Percentiles rank a stretch among this genome's conserved stretches.
Conservation (phyloP, 2,797 vertebrate species). For the Naso thynnoides region DNA sequence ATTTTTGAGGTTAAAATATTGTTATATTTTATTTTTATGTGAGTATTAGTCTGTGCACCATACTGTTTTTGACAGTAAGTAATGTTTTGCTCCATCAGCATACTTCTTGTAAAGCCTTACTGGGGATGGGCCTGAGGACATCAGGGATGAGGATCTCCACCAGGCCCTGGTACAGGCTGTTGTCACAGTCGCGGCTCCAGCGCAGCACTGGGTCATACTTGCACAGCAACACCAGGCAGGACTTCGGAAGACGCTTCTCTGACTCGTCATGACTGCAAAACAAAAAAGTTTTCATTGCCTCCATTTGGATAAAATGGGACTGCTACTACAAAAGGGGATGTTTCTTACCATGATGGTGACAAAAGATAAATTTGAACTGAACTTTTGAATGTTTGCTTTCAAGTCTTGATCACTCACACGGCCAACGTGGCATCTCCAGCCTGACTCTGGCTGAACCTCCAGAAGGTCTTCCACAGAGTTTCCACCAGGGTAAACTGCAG, state of each 20-base stretch:
- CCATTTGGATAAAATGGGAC: background rate
- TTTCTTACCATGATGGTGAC: background rate
- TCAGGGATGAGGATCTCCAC: conserved; percentile 96
- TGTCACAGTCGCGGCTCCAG: conserved; percentile 95
- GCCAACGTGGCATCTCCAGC: conserved; percentile 86
- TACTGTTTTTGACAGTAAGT: background rate
- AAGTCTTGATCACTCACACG: conserved; percentile 84
- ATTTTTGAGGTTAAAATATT: background rate
- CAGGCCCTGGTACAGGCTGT: conserved; percentile 94
- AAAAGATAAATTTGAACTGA: no score
- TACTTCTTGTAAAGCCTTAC: conserved; percentile 77
- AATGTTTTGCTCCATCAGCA: background rate
- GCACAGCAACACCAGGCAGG: conserved; percentile 91
- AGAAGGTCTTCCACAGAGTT: conserved; percentile 96
- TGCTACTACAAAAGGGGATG: background rate
- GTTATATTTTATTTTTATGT: background rate
- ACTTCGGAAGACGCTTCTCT: conserved; percentile 94
- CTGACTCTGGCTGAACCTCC: conserved; percentile 92
- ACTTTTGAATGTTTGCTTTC: conserved; percentile 7
- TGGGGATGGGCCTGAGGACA: conserved; percentile 95
- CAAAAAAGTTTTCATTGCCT: conserved; percentile 9
- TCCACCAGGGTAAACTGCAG: conserved; percentile 96
- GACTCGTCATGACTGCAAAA: conserved; percentile 93
- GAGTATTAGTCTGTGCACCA: background rate
- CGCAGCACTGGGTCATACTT: conserved; percentile 94